These are phyloP conservation scores for Sturnira hondurensis DNA, from an alignment of 2,113 vertebrate genomes.

Conservation along the genomic window DNA sequence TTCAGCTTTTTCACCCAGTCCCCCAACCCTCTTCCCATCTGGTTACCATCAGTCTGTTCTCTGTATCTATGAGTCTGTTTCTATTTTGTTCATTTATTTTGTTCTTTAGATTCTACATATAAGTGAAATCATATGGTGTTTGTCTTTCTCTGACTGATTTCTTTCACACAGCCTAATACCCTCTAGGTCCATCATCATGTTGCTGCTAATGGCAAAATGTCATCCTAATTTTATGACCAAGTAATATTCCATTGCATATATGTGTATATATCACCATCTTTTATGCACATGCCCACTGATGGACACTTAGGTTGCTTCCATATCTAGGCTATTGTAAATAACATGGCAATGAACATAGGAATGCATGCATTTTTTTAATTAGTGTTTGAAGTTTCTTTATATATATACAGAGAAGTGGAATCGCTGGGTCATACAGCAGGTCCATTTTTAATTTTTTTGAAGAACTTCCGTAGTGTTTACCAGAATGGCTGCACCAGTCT, in stretches of 20 bases:
- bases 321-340: not conserved
- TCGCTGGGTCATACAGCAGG: not conserved
- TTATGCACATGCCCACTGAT: not conserved
- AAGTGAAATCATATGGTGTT: not conserved
- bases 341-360: not conserved
- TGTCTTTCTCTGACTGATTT: not conserved
- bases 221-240: not conserved
- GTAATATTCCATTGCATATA: not conserved
- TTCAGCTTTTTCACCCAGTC: not conserved
- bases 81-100: not conserved
- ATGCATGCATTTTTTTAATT: not conserved
- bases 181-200: not conserved
- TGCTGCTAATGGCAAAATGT: not conserved
- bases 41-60: not conserved
- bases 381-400: not conserved
- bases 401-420: not conserved
- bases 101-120: not conserved
- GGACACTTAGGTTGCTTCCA: not conserved
- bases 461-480: not conserved
- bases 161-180: not conserved
- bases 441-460: not conserved
- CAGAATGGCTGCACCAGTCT: not conserved
- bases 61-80: not conserved
- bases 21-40: not conserved
- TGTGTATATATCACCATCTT: not conserved